Conservation (phyloP, 2,888 invertebrate species). For the Xestia sexstrigata region DNA sequence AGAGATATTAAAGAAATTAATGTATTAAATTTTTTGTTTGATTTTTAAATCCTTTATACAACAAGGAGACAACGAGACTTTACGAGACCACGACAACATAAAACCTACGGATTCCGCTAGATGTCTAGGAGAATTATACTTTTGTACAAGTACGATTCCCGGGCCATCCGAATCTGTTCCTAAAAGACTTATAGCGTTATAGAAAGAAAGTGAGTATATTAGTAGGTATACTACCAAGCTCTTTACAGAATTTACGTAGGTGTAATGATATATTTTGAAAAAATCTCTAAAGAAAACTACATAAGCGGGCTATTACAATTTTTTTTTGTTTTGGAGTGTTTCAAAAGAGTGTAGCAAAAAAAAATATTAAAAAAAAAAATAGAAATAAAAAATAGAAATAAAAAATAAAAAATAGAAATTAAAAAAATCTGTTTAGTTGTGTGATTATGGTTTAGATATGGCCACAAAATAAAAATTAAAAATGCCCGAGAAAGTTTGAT, state of each 20-base stretch:
- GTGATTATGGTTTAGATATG: too few relatives aligned
- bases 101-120: neutral
- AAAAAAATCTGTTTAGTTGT: too few relatives aligned
- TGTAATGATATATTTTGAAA: neutral
- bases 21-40: conserved; percentile 4
- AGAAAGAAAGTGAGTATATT: neutral
- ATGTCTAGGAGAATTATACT: neutral
- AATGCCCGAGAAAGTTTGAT: too few relatives aligned
- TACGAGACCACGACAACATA: too few relatives aligned
- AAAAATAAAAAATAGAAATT: too few relatives aligned
- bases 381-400: too few relatives aligned
- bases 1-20: conserved; percentile 20
- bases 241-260: neutral
- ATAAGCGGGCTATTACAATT: too few relatives aligned
- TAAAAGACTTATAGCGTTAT: neutral
- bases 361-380: too few relatives aligned
- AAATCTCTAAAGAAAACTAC: neutral
- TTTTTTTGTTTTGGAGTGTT: too few relatives aligned
- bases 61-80: too few relatives aligned
- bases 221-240: neutral
- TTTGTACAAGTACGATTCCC: neutral
- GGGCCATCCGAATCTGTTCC: neutral
- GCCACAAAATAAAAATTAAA: too few relatives aligned
- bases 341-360: too few relatives aligned
- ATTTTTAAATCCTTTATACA: neutral